These are phyloP conservation scores for Eupithecia exiguata DNA, from an alignment of 2,888 invertebrate species.

Conservation along the genomic window DNA sequence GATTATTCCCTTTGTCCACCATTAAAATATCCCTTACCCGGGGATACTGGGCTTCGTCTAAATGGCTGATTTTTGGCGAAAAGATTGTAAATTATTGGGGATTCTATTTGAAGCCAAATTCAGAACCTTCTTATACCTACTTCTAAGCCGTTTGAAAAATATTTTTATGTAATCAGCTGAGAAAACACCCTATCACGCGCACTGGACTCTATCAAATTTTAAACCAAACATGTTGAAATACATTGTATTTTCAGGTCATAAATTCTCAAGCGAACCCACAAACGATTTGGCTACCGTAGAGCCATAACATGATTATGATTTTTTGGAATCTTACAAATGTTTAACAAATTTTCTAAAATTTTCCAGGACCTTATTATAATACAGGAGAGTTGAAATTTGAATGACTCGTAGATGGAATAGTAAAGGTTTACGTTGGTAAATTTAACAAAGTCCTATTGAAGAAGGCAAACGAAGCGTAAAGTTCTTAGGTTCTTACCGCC, in stretches of 20 bases:
- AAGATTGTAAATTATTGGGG: too few species aligned
- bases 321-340: slow-evolving; percentile 50
- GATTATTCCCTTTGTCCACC: too few species aligned
- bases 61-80: too few species aligned
- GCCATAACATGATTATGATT: slow-evolving; percentile 73
- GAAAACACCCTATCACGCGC: slow-evolving; percentile 29
- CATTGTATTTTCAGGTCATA: slow-evolving; percentile 44
- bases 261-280: slow-evolving; percentile 61
- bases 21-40: too few species aligned
- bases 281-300: slow-evolving; percentile 75
- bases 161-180: slow-evolving; percentile 37
- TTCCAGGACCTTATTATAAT: slow-evolving; percentile 36
- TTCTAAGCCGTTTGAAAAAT: not conserved
- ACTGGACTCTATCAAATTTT: slow-evolving; percentile 35
- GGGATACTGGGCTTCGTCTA: too few species aligned
- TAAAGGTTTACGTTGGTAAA: slow-evolving; percentile 45
- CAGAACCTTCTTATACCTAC: too few species aligned
- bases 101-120: too few species aligned
- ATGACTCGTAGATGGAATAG: slow-evolving; percentile 1
- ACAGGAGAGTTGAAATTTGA: slow-evolving; percentile 45
- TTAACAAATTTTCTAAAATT: slow-evolving; percentile 15
- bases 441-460: slow-evolving; percentile 67
- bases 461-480: slow-evolving; percentile 75
- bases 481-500: slow-evolving; percentile 70
- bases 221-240: slow-evolving; percentile 31